phyloP scores from a whole-genome alignment of 1,140 invertebrate species.

The Ostrea edulis region DNA sequence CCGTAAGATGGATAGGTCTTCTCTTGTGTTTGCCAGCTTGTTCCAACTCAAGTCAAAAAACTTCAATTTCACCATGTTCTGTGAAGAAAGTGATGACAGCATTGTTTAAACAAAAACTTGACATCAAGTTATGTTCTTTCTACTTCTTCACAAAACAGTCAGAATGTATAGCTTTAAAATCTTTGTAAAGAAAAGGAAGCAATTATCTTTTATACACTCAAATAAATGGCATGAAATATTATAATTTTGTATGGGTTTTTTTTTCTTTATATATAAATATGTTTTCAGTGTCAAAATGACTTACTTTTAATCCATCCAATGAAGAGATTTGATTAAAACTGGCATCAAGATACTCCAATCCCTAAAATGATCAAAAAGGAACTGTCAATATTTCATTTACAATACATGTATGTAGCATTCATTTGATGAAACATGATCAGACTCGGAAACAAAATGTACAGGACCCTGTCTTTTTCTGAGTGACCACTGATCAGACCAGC shows the following conservation, averaged over 20 bases:
- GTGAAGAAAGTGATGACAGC: neutral
- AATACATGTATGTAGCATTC: neutral
- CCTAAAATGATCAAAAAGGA: slow-evolving; percentile 59
- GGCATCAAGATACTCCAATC: slow-evolving; percentile 75
- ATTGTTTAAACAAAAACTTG: neutral
- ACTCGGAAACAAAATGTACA: neutral
- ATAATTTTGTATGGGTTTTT: too few species aligned
- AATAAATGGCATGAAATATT: too few species aligned
- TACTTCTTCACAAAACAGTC: neutral
- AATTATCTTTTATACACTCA: too few species aligned
- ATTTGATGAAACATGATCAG: neutral
- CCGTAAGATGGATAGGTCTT: slow-evolving; percentile 75
- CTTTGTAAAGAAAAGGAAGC: neutral
- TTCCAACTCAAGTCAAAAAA: slow-evolving; percentile 77
- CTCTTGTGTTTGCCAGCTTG: slow-evolving; percentile 71
- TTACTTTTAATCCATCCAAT: slow-evolving; percentile 77
- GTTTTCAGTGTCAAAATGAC: neutral
- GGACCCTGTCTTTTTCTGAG: neutral
- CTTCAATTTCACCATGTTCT: slow-evolving; percentile 64
- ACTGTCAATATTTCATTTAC: neutral
- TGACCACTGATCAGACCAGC: too few species aligned
- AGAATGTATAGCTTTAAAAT: neutral
- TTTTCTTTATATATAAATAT: neutral
- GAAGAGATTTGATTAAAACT: slow-evolving; percentile 78
- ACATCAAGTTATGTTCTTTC: neutral